Base-by-base conservation (phyloP, 2,888 invertebrate species). In the Cepaea hortensis region DNA sequence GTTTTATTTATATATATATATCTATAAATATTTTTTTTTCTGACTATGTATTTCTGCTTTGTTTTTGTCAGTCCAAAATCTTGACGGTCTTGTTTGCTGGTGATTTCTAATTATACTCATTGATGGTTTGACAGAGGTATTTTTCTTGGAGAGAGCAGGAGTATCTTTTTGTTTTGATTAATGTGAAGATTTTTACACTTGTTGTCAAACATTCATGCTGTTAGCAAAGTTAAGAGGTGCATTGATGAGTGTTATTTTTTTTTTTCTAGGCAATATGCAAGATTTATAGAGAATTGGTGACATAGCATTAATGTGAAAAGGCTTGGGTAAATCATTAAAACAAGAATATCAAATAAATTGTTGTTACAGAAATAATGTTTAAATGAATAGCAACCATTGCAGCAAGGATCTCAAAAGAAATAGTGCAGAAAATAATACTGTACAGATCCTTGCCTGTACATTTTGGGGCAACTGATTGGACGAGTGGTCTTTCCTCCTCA, bases 171-270 rank as follows among this genome's bases (percentile, higher is more conserved):
- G 23, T 35, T 75, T 35, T 75, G 35, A n/a, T 6, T n/a, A 46
- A 75, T n/a, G 73, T 70, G 20, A 3, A 81, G 3, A 70, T 70
- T 65, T 46, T 81, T 70, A 50, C 70, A 68, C 18, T 76, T 76
- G 62, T 61, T 84, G 68, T 85, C 65, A 65, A 20, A 35, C 70
- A 65, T 76, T 20, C 72, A 65, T 75, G 55, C 79, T 65, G 48
- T 65, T 50, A 79, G 79, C 85, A 85, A 70, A 84, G 84, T 70
- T 85, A 85, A 68, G 73, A 72, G 83, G 48, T 75, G 75, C 72
- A 15, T 68, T 68, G 15, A 20, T 68, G 20, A 18, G 7, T 6
- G 55, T 6, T 55, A 55, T 11, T 55, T 55, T 55, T 11, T 55
- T 11, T 55, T 55, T 55, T 55, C 55, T 55, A 55, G 55, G 6